Conservation (phyloP, 2,888 invertebrate species). For the Phrixothrix hirtus region DNA sequence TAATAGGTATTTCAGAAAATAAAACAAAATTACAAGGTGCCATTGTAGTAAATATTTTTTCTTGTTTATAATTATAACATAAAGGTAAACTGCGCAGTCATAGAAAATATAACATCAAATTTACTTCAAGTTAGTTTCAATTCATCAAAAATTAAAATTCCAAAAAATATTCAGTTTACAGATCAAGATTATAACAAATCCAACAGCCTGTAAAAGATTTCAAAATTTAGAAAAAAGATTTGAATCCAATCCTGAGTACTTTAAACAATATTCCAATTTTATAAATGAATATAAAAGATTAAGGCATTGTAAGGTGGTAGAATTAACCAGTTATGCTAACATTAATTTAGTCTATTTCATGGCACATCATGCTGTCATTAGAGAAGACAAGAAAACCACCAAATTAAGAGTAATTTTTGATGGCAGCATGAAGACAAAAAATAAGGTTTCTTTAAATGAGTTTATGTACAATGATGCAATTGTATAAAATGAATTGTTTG, state of each 20-base stretch:
- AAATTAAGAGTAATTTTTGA: conserved; percentile 8
- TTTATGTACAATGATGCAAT: conserved; percentile 4
- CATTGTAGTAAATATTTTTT: neutral
- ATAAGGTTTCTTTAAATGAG: conserved; percentile 2
- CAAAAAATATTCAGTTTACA: conserved; percentile 6
- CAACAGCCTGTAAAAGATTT: conserved; percentile 3
- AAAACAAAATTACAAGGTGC: neutral
- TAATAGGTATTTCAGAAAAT: neutral
- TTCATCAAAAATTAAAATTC: neutral
- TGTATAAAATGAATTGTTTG: conserved; percentile 5
- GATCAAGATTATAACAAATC: conserved; percentile 1
- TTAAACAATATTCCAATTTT: too few relatives aligned
- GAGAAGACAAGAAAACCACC: conserved; percentile 6
- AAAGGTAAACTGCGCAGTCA: neutral
- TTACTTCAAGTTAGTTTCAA: conserved; percentile 1
- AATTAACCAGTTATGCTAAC: too few relatives aligned
- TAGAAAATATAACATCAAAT: neutral
- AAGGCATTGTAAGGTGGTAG: neutral
- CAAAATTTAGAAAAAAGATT: conserved; percentile 5
- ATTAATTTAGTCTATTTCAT: conserved; percentile 6
- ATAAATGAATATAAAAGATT: conserved; percentile 2
- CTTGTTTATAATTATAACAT: neutral
- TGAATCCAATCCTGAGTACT: too few relatives aligned
- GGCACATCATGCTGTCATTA: conserved; percentile 2
- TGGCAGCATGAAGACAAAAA: conserved; percentile 5